phyloP scores from a whole-genome alignment of 1,140 invertebrate species.

The Polypedilum vanderplanki region DNA sequence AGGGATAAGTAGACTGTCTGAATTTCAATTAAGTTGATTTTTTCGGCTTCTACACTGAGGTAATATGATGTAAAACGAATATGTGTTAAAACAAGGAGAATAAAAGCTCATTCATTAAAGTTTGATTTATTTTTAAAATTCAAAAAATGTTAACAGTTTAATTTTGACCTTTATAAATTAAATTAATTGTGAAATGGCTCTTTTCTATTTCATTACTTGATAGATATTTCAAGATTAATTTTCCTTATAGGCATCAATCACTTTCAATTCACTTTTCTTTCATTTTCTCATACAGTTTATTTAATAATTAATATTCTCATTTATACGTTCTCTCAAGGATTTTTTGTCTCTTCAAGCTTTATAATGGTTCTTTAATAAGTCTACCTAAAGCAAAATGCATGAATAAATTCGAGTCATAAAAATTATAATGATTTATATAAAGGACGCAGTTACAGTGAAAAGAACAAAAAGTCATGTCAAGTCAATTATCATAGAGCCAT shows the following conservation, averaged over 20 bases:
- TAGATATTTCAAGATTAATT: background rate
- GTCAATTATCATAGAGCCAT: background rate
- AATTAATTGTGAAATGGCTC: too few species aligned
- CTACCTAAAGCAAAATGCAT: background rate
- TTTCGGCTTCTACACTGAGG: too few species aligned
- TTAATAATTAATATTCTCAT: background rate
- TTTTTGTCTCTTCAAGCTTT: background rate
- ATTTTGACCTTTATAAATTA: too few species aligned
- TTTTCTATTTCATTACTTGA: too few species aligned
- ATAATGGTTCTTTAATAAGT: background rate
- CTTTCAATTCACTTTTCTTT: background rate
- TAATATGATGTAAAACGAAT: too few species aligned
- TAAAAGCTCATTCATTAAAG: too few species aligned
- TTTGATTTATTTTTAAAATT: too few species aligned
- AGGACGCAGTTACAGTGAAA: background rate
- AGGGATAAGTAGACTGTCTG: too few species aligned
- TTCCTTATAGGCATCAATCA: background rate
- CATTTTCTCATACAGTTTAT: background rate
- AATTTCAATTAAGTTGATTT: too few species aligned
- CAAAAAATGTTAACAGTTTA: too few species aligned
- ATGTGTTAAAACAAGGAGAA: too few species aligned
- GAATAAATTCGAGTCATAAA: background rate
- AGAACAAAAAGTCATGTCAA: conserved; percentile 1
- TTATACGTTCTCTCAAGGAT: background rate
- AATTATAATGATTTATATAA: background rate